phyloP scores from a whole-genome alignment of 2,888 invertebrate genomes.

The Galerucella nymphaeae region DNA sequence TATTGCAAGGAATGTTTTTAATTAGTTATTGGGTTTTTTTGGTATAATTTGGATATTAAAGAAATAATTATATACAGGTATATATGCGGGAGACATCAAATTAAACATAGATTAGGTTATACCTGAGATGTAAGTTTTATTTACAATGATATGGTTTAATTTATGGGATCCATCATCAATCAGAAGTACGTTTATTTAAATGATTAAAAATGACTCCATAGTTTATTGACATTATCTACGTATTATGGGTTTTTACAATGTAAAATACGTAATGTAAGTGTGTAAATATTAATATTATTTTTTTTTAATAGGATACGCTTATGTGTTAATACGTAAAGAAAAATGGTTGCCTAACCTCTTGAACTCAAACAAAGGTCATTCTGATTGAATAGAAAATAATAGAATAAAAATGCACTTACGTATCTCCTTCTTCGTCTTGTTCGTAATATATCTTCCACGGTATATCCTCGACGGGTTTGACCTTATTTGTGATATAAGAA shows the following conservation, averaged over 20 bases:
- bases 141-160: neutral
- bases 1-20: slow-evolving; percentile 8
- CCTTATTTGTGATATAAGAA: slow-evolving; percentile 26
- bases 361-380: slow-evolving; percentile 39
- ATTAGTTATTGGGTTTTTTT: slow-evolving; percentile 10
- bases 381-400: slow-evolving; percentile 19
- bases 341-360: slow-evolving; percentile 28
- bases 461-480: slow-evolving; percentile 43
- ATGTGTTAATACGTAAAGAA: slow-evolving; percentile 3
- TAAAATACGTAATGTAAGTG: neutral
- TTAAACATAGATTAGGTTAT: neutral
- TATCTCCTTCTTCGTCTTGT: slow-evolving; percentile 88
- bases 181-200: too few species aligned
- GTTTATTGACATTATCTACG: neutral
- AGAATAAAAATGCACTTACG: slow-evolving; percentile 74
- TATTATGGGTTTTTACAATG: neutral
- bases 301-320: slow-evolving; percentile 9
- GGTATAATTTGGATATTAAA: slow-evolving; percentile 1
- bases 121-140: neutral
- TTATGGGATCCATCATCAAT: too few species aligned
- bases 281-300: neutral
- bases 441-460: slow-evolving; percentile 75
- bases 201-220: too few species aligned
- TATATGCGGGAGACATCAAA: neutral
- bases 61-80: neutral